These are phyloP conservation scores for Lepus europaeus DNA, from an alignment of 2,113 vertebrate species.

Conservation along the genomic window DNA sequence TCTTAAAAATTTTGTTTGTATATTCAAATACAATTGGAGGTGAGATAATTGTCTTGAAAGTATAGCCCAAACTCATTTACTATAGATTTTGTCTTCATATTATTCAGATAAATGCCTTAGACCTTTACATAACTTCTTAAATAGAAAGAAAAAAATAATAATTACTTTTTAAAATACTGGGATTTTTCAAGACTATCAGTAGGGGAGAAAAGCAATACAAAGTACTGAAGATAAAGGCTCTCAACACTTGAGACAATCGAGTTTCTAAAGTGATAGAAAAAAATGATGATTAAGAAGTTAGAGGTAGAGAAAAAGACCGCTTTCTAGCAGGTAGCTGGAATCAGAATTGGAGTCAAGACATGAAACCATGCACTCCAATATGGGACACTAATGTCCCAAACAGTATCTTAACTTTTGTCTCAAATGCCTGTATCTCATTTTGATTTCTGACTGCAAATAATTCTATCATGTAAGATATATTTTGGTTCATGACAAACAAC, in stretches of 20 bases:
- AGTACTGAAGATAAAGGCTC: neutral
- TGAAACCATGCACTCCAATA: neutral
- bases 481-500: neutral
- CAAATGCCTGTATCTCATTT: neutral
- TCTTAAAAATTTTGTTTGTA: neutral
- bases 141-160: neutral
- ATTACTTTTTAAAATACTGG: neutral
- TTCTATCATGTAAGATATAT: neutral
- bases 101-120: conserved; percentile 21
- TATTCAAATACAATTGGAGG: neutral
- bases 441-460: conserved; percentile 22
- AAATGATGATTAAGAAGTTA: neutral
- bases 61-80: neutral
- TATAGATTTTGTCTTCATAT: neutral
- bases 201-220: neutral
- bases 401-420: too few species aligned
- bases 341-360: neutral
- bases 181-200: neutral
- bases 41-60: conserved; percentile 5
- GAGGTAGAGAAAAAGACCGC: neutral
- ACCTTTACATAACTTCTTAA: neutral
- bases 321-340: neutral
- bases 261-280: neutral
- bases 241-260: neutral
- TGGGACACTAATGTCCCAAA: too few species aligned